Base-by-base conservation (phyloP, 1,140 invertebrate genomes). In the Microvelia longipes region DNA sequence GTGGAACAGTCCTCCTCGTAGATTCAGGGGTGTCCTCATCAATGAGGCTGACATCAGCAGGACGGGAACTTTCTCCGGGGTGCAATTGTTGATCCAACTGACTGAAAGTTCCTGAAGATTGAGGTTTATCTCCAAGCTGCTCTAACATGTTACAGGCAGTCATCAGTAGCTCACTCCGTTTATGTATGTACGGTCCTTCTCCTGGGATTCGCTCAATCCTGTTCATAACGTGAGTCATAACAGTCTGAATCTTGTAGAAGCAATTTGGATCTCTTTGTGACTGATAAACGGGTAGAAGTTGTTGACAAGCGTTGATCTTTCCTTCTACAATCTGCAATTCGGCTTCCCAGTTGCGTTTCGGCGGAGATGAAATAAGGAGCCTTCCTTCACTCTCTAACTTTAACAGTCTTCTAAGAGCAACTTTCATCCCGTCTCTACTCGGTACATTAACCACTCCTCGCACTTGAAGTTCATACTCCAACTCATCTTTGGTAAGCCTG, bases 281-380 rank as follows among this genome's bases (percentile, higher is more conserved):
- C 19, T 11, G 5, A 50, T 50, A 50, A 11, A 19, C 35, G 35
- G 5, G 5, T 50, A 50, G 35, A 19, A 50, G 35, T 50, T 11
- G 5, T 50, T 50, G 5, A 50, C 5, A 5, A 11, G 5, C 19
- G 19, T 5, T 19, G 5, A 50, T 11, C 35, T 50, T 50, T 11
- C 5, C 35, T 19, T 50, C 35, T 50, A 50, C 35, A 5, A 50
- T 19, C 35, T 5, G 5, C 5, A 50, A 50, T 19, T 50, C 35
- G 5, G 5, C 19, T 50, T 50, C 35, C 35, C 35, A 50, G 19
- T 50, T 78, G 5, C 5, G 19, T 19, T 50, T 50, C 5, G 35
- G 35, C 5, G 35, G 35, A 19, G 35, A 50, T 19, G 35, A 11
- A 19, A 50, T 19, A 5, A 50, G 35, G 5, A 50, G 19, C 19